A percentile compares a stretch with the other conserved stretches of the same genome.
Evolutionary conservation across 1,140 invertebrate species (phyloP).

Genomic region (Cardiocondyla obscurior): DNA sequence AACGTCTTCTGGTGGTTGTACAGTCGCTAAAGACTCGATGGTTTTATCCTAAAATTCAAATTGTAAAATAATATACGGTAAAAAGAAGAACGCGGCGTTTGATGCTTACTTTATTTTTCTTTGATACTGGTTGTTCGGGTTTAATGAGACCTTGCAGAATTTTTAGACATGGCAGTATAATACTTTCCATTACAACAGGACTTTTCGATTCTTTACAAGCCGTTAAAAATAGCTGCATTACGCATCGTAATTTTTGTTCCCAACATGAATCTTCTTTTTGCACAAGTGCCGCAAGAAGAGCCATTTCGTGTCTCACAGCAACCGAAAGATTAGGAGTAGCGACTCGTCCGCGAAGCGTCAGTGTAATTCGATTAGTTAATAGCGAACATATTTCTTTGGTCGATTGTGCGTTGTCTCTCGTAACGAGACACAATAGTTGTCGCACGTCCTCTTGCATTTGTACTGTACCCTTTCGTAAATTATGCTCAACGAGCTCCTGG

Average conservation of each 20-base stretch:
- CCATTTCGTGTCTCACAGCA: conserved; percentile 93
- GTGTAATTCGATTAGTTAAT: conserved; percentile 92
- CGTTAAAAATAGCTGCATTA: conserved; percentile 93
- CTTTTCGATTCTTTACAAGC: conserved; percentile 88
- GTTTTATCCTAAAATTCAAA: conserved; percentile 81
- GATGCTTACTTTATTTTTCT: conserved; percentile 82
- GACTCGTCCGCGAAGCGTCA: conserved; percentile 88
- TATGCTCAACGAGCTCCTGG: conserved; percentile 95
- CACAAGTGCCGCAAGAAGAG: conserved; percentile 93
- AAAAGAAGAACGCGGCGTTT: conserved; percentile 26
- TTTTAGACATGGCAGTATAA: conserved; percentile 92
- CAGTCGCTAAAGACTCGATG: conserved; percentile 83
- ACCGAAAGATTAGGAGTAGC: conserved; percentile 89
- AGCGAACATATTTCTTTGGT: conserved; percentile 94
- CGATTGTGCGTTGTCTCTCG: conserved; percentile 93
- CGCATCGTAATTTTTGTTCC: conserved; percentile 95
- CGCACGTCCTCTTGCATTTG: conserved; percentile 94
- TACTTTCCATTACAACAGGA: conserved; percentile 90
- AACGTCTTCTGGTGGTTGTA: conserved; percentile 85
- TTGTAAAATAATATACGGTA: conserved; percentile 39
- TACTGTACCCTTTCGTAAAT: conserved; percentile 91
- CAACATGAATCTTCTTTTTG: conserved; percentile 97
- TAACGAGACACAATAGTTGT: conserved; percentile 94
- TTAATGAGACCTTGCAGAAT: conserved; percentile 92
- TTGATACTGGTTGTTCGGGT: conserved; percentile 86